Base-by-base conservation (phyloP, 2,888 invertebrate genomes). In the Priocnemis perturbator region DNA sequence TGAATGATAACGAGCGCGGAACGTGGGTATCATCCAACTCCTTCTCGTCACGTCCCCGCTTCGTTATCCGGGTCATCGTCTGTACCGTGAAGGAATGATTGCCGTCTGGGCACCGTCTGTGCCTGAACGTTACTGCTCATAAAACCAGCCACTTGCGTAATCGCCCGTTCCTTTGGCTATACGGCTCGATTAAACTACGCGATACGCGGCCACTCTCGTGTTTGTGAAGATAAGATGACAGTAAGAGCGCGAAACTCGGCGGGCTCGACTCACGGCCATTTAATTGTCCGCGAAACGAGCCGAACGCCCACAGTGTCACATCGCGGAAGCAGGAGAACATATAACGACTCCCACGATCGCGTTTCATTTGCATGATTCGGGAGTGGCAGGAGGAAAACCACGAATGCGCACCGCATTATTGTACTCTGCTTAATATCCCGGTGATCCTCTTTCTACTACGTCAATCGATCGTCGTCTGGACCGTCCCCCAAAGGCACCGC, bases 71-170 rank as follows among this genome's bases (percentile, higher is more conserved):
- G 67, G 74, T 74, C 76, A 76, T 69, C 60, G 57, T 44, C 26
- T 45, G 61, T n/a, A 55, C 52, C 58, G 52, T 26, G 57, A 44
- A 64, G 48, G 60, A 60, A 48, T 60, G 57, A 61, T 57, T 48
- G 71, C 63, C 69, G 81, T 83, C 81, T 81, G 78, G 74, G 61
- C 73, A 77, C 67, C 61, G 80, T 81, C 78, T 82, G 71, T 75
- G 66, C 73, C 69, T 62, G 45, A 72, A 68, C 57, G 60, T 74
- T 73, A 71, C 71, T 63, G 74, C 72, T 77, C 80, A 76, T 81
- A 80, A 81, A 81, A 76, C 68, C 56, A 71, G 67, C 73, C 71
- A 58, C 56, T 76, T 71, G 62, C 50, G 50, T 50, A 50, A 50
- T 50, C 50, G 50, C 5, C 50, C 50, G 50, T n/a, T 50, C 50